Conservation (phyloP, 2,113 vertebrate genomes). For the Dicaeum eximium region DNA sequence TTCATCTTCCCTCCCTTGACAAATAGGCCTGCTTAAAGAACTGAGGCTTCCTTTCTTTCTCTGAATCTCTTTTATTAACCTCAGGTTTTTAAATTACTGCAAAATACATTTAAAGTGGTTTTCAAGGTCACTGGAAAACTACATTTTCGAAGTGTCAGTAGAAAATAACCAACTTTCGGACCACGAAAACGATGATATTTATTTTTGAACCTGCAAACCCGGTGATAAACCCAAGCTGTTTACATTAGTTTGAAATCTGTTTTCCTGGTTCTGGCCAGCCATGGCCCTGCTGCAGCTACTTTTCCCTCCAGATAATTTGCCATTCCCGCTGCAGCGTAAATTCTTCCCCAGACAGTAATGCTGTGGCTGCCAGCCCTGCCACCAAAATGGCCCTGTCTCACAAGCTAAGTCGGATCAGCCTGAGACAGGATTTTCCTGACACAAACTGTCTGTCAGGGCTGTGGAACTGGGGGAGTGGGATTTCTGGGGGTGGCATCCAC, state of each 20-base stretch:
- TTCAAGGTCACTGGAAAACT: constrained; percentile 49
- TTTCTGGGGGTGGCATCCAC: not conserved
- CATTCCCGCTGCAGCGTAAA: constrained; percentile 36
- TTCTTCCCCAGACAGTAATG: constrained; percentile 63
- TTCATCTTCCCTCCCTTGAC: constrained; percentile 31
- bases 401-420: constrained; percentile 63
- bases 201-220: constrained; percentile 57
- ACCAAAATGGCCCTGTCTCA: constrained; percentile 57
- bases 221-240: constrained; percentile 66
- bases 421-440: constrained; percentile 59
- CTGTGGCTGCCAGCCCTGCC: constrained; percentile 51
- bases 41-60: constrained; percentile 10
- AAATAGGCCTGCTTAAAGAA: constrained; percentile 27
- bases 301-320: constrained; percentile 55
- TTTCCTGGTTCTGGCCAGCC: constrained; percentile 53
- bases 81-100: constrained; percentile 34
- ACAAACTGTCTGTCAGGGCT: constrained; percentile 48
- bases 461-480: not conserved
- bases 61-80: constrained; percentile 47
- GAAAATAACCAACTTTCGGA: constrained; percentile 34
- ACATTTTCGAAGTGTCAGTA: constrained; percentile 40
- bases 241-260: constrained; percentile 64
- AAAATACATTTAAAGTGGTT: constrained; percentile 49
- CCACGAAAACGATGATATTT: constrained; percentile 37
- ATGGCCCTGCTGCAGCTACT: constrained; percentile 45